Conservation (phyloP, 2,797 vertebrate species). For the Tinamus major region DNA sequence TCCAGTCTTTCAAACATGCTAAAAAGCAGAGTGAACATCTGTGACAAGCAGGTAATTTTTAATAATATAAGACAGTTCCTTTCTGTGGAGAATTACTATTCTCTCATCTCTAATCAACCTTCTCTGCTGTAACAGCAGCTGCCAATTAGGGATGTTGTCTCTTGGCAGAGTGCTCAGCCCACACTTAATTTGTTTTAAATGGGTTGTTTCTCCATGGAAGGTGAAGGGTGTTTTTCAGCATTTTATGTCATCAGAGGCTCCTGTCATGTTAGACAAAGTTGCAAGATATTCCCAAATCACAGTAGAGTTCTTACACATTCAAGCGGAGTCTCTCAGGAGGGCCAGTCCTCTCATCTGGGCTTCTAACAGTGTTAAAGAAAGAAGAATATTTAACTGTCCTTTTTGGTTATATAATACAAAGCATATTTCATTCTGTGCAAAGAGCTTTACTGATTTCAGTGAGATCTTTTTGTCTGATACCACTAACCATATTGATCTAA, state of each 20-base stretch:
- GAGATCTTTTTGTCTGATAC: not conserved
- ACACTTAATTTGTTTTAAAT: conserved; percentile 71
- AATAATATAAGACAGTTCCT: conserved; percentile 70
- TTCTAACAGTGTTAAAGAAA: not conserved
- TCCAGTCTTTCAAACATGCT: conserved; percentile 11
- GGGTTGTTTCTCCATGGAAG: conserved; percentile 42
- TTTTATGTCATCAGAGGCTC: not conserved
- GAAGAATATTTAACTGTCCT: not conserved
- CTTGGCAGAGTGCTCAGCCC: conserved; percentile 45
- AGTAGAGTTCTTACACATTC: not conserved
- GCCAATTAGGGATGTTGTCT: conserved; percentile 74
- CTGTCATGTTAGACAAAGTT: not conserved
- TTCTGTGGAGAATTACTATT: conserved; percentile 74
- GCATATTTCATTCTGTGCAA: not conserved
- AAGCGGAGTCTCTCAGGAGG: not conserved
- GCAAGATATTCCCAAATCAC: not conserved
- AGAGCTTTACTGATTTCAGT: not conserved
- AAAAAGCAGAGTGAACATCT: conserved; percentile 56
- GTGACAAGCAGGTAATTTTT: conserved; percentile 72
- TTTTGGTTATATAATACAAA: not conserved
- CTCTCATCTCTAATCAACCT: conserved; percentile 75
- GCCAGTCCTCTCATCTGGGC: not conserved
- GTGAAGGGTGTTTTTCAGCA: not conserved
- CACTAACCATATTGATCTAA: not conserved
- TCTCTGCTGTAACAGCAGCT: conserved; percentile 59